These are phyloP conservation scores for Electrophaes corylata DNA, from an alignment of 2,888 invertebrate genomes.

Conservation along the genomic window DNA sequence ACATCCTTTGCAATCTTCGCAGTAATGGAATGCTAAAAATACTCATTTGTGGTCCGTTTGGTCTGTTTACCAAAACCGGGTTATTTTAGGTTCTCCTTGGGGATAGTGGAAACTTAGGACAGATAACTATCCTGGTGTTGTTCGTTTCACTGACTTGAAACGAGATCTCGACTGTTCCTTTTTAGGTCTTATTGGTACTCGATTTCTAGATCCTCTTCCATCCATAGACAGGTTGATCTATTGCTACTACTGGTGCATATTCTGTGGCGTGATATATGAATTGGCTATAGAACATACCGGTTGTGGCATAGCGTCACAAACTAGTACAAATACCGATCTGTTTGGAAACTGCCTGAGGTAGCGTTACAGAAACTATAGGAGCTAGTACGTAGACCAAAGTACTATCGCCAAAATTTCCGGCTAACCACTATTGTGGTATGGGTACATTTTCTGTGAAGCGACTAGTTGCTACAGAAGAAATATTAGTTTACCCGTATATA, in stretches of 20 bases:
- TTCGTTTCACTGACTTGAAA: neutral
- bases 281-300: constrained; percentile 22
- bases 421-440: too few species aligned
- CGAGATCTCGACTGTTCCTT: neutral
- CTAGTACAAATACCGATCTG: constrained; percentile 17
- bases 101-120: constrained; percentile 7
- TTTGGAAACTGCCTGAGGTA: constrained; percentile 23
- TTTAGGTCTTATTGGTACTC: neutral
- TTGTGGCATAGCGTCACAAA: constrained; percentile 20
- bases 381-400: neutral
- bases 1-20: constrained; percentile 17
- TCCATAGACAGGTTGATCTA: neutral
- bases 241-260: constrained; percentile 5
- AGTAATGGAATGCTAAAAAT: constrained; percentile 8
- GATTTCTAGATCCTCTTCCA: constrained; percentile 2
- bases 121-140: neutral
- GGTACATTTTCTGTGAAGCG: too few species aligned
- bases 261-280: constrained; percentile 23
- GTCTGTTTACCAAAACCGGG: constrained; percentile 21
- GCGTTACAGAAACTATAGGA: constrained; percentile 5
- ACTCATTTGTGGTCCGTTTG: constrained; percentile 1
- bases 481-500: too few species aligned
- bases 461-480: too few species aligned
- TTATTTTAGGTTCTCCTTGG: constrained; percentile 20
- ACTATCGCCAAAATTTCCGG: too few species aligned